phyloP scores from a whole-genome alignment of 1,140 invertebrate species.

The Harlomillsia oculata region DNA sequence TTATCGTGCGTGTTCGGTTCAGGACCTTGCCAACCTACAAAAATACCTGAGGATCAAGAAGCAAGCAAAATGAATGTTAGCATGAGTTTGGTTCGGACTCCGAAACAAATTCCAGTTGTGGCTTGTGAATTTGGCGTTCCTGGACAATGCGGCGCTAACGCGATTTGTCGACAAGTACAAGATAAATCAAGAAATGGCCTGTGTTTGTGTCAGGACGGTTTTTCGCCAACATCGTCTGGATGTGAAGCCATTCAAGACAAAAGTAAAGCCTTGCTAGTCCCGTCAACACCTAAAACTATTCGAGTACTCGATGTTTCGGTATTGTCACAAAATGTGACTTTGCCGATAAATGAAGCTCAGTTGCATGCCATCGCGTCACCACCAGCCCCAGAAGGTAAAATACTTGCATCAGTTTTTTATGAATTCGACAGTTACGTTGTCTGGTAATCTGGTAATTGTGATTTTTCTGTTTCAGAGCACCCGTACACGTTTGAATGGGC shows the following conservation, averaged over 20 bases:
- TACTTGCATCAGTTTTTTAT: too few species aligned
- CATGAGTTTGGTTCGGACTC: conserved; percentile 59
- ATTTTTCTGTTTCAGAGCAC: conserved; percentile 45
- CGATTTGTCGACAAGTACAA: conserved; percentile 38
- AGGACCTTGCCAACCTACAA: conserved; percentile 5
- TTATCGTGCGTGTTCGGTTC: conserved; percentile 44
- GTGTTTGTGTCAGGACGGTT: conserved; percentile 57
- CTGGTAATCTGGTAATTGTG: too few species aligned
- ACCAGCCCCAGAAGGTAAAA: conserved; percentile 54
- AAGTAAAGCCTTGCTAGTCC: conserved; percentile 38
- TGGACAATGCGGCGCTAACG: conserved; percentile 37
- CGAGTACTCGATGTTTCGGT: conserved; percentile 67
- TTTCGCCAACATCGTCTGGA: too few species aligned
- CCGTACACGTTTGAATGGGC: conserved; percentile 85
- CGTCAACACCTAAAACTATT: conserved; percentile 40
- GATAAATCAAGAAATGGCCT: conserved; percentile 47
- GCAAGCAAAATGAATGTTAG: conserved; percentile 50
- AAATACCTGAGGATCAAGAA: conserved; percentile 45
- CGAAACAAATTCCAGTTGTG: not conserved
- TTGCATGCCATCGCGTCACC: conserved; percentile 71
- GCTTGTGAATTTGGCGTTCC: conserved; percentile 38
- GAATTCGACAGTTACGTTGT: conserved; percentile 8
- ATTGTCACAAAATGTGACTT: conserved; percentile 57
- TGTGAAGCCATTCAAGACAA: conserved; percentile 46
- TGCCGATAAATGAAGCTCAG: conserved; percentile 65